Evolutionary conservation across 2,888 invertebrate species (phyloP), one percentile per base, ranked within the genome.

Genomic region (Nomada ruficornis): DNA sequence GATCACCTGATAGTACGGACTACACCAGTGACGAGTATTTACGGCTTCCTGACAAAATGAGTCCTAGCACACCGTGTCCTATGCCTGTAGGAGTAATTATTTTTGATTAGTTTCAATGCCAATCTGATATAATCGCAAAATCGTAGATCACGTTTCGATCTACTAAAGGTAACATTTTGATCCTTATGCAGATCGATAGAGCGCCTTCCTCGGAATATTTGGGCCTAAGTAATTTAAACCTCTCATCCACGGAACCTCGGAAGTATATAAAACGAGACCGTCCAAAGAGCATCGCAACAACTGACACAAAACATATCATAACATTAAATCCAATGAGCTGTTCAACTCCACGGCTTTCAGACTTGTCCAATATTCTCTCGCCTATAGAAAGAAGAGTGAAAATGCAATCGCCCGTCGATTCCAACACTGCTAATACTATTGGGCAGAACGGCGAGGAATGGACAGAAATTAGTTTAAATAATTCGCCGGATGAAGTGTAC

Each of bases 381-480:
- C 89, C 91, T 2, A 71, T 85, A 47, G 90, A 91, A 71, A 90
- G 89, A 71, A 91, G 86, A 80, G 88, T 91, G 0, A 90, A 89
- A 67, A 90, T 92, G 47, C 85, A 90, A 71, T 86, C 88, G 10
- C 91, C 91, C 0, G 83, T 81, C 15, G 84, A 86, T 5, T 77
- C 83, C 23, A 86, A 87, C 29, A 85, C 84, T 13, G 83, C 63
- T 44, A 88, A 86, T 23, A 62, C 79, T 4, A 52, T 69, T 15
- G 79, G 84, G 29, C 91, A 93, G 64, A 94, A 95, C 70, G 94
- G 94, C 1, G 96, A 96, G 87, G 96, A 96, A 78, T 96, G 96
- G 96, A 96, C 96, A 0, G 96, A 96, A 93, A 96, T 96, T 74
- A 96, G 96, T 92, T 93, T 96, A 89, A 96, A 96, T 82, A 96